Evolutionary conservation across 1,140 invertebrate species (phyloP).

Genomic region (Penaeus japonicus): DNA sequence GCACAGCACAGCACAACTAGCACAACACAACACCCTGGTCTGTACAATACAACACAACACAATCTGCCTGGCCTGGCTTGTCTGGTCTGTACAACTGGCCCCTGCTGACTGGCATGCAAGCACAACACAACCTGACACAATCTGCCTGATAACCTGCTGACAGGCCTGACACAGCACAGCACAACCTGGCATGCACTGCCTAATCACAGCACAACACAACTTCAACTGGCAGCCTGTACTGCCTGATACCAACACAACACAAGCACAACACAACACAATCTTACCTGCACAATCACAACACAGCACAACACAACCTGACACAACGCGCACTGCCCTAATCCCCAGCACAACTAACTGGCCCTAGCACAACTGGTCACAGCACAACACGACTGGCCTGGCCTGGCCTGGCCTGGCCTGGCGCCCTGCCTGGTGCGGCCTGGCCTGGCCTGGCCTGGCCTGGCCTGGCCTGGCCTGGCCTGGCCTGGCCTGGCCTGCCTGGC

Average conservation of each 20-base stretch:
- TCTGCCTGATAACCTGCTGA: not conserved
- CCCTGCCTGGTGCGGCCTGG: not conserved
- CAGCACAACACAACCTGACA: slow-evolving; percentile 21
- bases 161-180: not conserved
- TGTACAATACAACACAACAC: too few species aligned
- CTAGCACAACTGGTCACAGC: too few species aligned
- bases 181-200: not conserved
- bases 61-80: slow-evolving; percentile 34
- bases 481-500: not conserved
- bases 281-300: slow-evolving; percentile 42
- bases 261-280: not conserved
- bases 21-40: too few species aligned
- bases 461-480: not conserved
- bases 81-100: slow-evolving; percentile 25
- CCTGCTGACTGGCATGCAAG: too few species aligned
- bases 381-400: not conserved
- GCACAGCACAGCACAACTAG: too few species aligned
- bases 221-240: not conserved
- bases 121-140: not conserved
- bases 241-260: not conserved
- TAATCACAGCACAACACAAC: too few species aligned
- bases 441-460: slow-evolving; percentile 32
- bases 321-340: slow-evolving; percentile 8
- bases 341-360: slow-evolving; percentile 36
- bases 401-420: not conserved